Conservation (phyloP, 2,888 invertebrate species). For the Stramonita haemastoma region DNA sequence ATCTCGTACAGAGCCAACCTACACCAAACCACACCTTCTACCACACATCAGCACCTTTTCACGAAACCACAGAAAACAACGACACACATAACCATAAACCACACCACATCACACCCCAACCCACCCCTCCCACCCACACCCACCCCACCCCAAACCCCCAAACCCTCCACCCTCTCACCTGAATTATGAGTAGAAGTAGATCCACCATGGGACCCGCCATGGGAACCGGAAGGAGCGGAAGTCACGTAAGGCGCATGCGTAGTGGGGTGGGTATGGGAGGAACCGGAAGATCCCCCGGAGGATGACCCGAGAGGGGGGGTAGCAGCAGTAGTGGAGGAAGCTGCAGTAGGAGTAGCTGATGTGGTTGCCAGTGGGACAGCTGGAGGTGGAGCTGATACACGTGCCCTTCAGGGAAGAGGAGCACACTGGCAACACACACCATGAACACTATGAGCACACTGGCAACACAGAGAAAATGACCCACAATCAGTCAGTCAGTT, state of each 20-base stretch:
- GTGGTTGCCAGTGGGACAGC: conserved; percentile 35
- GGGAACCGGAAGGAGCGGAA: conserved; percentile 2
- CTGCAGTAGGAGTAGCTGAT: conserved; percentile 41
- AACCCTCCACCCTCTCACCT: too few relatives aligned
- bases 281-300: neutral
- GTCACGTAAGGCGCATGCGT: neutral
- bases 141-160: too few relatives aligned
- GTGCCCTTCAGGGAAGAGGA: neutral
- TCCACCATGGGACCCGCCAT: too few relatives aligned
- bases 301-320: neutral
- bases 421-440: too few relatives aligned
- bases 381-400: conserved; percentile 24
- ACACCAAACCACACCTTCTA: neutral
- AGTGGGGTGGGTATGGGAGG: neutral
- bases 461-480: too few relatives aligned
- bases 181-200: too few relatives aligned
- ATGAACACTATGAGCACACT: too few relatives aligned
- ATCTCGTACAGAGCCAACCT: too few relatives aligned
- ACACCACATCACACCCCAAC: too few relatives aligned
- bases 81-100: neutral
- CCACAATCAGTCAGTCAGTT: too few relatives aligned
- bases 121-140: too few relatives aligned
- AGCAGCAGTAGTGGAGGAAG: conserved; percentile 44
- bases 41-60: neutral
- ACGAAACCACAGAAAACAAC: too few relatives aligned